Percentiles rank a stretch among this genome's conserved stretches.
phyloP scores from a whole-genome alignment of 2,888 invertebrate genomes.

The Brachyptera risi region DNA sequence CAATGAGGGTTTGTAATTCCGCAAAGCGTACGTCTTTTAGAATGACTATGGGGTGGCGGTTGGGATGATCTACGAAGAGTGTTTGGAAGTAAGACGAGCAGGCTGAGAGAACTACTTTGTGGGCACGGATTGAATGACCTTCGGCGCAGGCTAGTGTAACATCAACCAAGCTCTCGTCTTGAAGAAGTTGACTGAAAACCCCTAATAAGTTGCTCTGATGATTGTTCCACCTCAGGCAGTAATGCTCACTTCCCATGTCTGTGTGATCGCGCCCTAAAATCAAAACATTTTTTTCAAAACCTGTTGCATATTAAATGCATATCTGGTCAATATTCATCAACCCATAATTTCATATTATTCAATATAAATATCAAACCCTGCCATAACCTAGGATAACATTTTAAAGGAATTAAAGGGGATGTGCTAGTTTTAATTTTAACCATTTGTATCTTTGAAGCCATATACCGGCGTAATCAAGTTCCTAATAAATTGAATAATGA shows the following conservation, averaged over 20 bases:
- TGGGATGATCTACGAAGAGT: slow-evolving; percentile 88
- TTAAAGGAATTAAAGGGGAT: slow-evolving; percentile 21
- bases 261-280: slow-evolving; percentile 76
- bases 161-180: slow-evolving; percentile 94
- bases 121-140: slow-evolving; percentile 91
- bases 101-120: slow-evolving; percentile 92
- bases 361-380: too few species aligned
- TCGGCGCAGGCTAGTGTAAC: slow-evolving; percentile 95
- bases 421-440: neutral
- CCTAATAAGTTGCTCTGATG: slow-evolving; percentile 97
- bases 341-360: too few species aligned
- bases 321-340: too few species aligned
- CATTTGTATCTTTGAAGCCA: neutral
- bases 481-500: neutral
- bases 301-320: too few species aligned
- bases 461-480: neutral
- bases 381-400: slow-evolving; percentile 9
- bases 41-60: slow-evolving; percentile 89
- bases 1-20: slow-evolving; percentile 85
- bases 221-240: slow-evolving; percentile 98
- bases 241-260: slow-evolving; percentile 98
- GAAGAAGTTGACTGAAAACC: slow-evolving; percentile 93
- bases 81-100: slow-evolving; percentile 94
- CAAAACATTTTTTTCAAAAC: too few species aligned
- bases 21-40: slow-evolving; percentile 90